These are phyloP conservation scores for Orthonevra nobilis DNA, from an alignment of 2,888 invertebrate genomes.

Conservation along the genomic window DNA sequence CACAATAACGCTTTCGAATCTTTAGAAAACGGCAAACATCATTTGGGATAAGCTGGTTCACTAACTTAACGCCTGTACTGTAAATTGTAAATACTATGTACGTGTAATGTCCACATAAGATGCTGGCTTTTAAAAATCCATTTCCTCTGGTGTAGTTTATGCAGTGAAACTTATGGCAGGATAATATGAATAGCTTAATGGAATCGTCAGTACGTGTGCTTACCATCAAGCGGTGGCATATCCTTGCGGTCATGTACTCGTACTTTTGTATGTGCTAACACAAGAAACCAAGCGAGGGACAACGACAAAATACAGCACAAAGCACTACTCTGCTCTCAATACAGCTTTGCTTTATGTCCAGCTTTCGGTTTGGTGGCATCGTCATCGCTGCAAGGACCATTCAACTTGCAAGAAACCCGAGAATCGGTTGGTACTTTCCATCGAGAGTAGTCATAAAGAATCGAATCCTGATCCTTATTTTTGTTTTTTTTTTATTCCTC, in stretches of 20 bases:
- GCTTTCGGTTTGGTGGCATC: conserved; percentile 9
- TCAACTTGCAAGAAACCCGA: conserved; percentile 26
- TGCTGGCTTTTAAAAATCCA: conserved; percentile 62
- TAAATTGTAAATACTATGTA: conserved; percentile 41
- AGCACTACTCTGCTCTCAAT: not conserved
- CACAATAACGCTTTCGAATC: too few species aligned
- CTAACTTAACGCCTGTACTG: conserved; percentile 16
- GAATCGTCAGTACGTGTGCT: conserved; percentile 64
- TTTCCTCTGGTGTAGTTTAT: conserved; percentile 64
- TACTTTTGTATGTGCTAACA: not conserved
- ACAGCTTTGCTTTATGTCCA: conserved; percentile 1
- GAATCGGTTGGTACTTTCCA: conserved; percentile 5
- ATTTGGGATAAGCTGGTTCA: too few species aligned
- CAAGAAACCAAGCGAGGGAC: conserved; percentile 27
- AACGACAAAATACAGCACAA: conserved; percentile 9
- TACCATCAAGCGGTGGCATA: conserved; percentile 35
- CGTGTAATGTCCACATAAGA: conserved; percentile 58
- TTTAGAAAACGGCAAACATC: not conserved
- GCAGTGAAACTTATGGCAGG: conserved; percentile 60
- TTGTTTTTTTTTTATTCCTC: conserved; percentile 1
- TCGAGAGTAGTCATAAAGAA: conserved; percentile 39
- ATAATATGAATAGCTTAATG: conserved; percentile 68
- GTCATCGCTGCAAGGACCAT: conserved; percentile 31
- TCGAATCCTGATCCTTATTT: conserved; percentile 23
- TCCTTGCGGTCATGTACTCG: conserved; percentile 7